Conservation (phyloP, 1,140 invertebrate species). For the Camponotus pennsylvanicus region DNA sequence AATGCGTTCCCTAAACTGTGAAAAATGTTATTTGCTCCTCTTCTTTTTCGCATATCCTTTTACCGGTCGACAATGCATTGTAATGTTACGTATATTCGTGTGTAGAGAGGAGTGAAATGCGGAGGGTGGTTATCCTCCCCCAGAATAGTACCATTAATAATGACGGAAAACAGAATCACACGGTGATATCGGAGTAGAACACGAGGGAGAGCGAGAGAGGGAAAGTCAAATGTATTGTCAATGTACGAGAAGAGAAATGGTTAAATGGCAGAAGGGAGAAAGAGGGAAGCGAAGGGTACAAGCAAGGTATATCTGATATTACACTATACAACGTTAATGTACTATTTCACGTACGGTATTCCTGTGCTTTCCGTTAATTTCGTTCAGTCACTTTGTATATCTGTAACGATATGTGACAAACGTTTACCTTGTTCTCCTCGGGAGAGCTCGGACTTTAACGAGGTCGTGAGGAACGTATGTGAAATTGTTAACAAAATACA, state of each 20-base stretch:
- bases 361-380: slow-evolving; percentile 63
- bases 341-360: slow-evolving; percentile 62
- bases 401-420: slow-evolving; percentile 44
- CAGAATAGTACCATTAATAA: slow-evolving; percentile 70
- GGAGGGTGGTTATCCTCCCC: slow-evolving; percentile 27
- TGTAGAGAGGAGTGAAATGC: slow-evolving; percentile 8
- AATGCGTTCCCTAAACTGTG: background rate
- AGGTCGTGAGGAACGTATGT: background rate
- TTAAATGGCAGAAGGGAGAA: background rate
- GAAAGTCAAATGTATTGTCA: slow-evolving; percentile 42
- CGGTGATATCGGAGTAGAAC: slow-evolving; percentile 17
- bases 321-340: slow-evolving; percentile 65
- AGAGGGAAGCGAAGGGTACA: background rate
- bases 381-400: slow-evolving; percentile 33
- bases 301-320: slow-evolving; percentile 60
- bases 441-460: background rate
- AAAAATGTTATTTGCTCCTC: slow-evolving; percentile 22
- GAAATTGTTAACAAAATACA: slow-evolving; percentile 26
- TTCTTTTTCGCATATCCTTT: background rate
- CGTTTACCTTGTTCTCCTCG: slow-evolving; percentile 63
- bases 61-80: background rate
- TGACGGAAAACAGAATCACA: slow-evolving; percentile 8
- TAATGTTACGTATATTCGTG: background rate
- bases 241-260: slow-evolving; percentile 11
- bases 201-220: slow-evolving; percentile 32